Base-by-base conservation (phyloP, 1,140 invertebrate species). In the Drosophila neocordata region DNA sequence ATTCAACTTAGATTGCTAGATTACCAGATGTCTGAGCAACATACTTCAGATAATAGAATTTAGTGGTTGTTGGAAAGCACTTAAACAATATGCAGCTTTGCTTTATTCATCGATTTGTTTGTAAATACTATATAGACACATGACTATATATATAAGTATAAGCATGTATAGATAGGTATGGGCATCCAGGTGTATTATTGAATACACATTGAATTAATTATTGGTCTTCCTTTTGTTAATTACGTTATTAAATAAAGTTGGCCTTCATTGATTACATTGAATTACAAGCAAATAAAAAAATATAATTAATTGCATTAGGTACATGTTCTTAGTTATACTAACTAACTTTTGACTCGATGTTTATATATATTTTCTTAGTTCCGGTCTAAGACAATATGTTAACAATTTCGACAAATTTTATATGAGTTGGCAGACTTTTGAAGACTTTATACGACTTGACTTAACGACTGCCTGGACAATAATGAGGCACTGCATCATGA, bases 21-120 rank as follows among this genome's bases (percentile, higher is more conserved):
- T 56, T 27, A 55, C 52, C 52, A 55, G 52, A 31, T 55, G 52
- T 31, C 24, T 55, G 12, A 56, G 53, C 53, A 34, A 56, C 15
- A 48, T 18, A 48, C 41, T 56, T 27, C 8, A 56, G 31, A 15
- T 34, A 56, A 27, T 56, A 11, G 53, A 15, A 56, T 27, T 15
- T 34, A 56, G 15, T 27, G 15, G 27, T 11, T 11, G 27, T 13
- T 56, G n/a, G 13, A 56, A 56, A 56, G 12, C 53, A 56, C 24
- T 56, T 34, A n/a, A 15, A 34, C 53, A 56, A 56, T 56, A 65
- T 34, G 38, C 37, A 65, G 56, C 56, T 44, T 31, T 51, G 65
- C 53, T 59, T 31, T 65, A 59, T 67, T 69, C 53, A 35, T 4
- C 2, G 12, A 9, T 35, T 41, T 37, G 52, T 51, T 69, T 48